Conservation (phyloP, 2,888 invertebrate genomes). For the Cylindroiulus punctatus region DNA sequence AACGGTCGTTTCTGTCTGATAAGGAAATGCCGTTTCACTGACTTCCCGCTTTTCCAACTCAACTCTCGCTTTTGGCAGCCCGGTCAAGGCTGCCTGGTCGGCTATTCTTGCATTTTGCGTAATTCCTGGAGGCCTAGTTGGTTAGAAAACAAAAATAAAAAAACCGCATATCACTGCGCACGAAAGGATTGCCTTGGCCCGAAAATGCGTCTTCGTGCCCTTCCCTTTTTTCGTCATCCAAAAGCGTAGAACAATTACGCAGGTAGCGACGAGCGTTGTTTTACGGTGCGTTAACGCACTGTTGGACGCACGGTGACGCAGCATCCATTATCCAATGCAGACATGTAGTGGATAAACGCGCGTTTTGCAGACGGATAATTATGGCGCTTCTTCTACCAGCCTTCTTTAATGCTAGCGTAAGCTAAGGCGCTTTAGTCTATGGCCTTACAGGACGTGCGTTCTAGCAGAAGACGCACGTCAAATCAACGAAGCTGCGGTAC, state of each 20-base stretch:
- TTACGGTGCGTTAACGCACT: too few species aligned
- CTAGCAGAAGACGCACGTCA: too few species aligned
- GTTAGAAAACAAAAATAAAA: background rate
- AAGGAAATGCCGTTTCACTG: slow-evolving; percentile 17
- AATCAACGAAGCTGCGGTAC: too few species aligned
- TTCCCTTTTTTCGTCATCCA: background rate
- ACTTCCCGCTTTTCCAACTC: background rate
- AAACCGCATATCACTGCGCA: background rate
- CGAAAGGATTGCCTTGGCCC: slow-evolving; percentile 37
- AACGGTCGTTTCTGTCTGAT: slow-evolving; percentile 15
- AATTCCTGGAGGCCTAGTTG: background rate
- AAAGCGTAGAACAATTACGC: background rate
- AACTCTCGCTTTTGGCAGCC: background rate
- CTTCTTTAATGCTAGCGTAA: too few species aligned
- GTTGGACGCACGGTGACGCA: too few species aligned
- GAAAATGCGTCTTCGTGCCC: background rate
- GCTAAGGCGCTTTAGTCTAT: too few species aligned
- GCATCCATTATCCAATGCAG: too few species aligned
- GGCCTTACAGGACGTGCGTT: too few species aligned
- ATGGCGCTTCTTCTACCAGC: too few species aligned
- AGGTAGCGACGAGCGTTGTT: too few species aligned
- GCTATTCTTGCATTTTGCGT: slow-evolving; percentile 36
- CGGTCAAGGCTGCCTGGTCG: slow-evolving; percentile 5
- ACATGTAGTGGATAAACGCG: too few species aligned
- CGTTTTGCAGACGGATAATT: too few species aligned